Conservation (phyloP, 2,113 vertebrate genomes). For the Hippopotamus amphibius region DNA sequence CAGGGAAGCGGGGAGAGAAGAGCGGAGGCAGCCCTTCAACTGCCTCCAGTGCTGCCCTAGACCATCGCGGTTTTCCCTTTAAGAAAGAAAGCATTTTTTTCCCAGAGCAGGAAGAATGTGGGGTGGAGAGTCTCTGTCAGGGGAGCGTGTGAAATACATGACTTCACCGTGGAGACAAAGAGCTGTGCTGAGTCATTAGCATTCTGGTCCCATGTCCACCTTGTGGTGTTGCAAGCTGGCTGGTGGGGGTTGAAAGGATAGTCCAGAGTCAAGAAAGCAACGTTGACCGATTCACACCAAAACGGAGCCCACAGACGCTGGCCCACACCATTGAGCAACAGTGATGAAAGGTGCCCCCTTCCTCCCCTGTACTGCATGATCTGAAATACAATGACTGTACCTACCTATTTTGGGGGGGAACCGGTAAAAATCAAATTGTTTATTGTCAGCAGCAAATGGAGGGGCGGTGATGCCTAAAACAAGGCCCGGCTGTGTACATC, state of each 20-base stretch:
- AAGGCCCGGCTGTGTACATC: background rate
- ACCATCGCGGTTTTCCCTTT: background rate
- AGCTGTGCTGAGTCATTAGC: slow-evolving; percentile 17
- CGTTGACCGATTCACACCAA: background rate
- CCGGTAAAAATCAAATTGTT: background rate
- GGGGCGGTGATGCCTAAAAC: background rate
- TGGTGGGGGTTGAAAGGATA: background rate
- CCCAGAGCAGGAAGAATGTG: background rate
- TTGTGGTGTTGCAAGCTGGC: background rate
- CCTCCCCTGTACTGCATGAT: background rate
- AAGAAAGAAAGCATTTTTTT: slow-evolving; percentile 47
- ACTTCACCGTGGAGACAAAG: slow-evolving; percentile 49
- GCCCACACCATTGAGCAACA: background rate
- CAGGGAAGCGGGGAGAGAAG: accelerated
- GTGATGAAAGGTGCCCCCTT: background rate
- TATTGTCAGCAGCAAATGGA: background rate
- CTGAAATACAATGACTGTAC: background rate
- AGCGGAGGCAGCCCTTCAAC: background rate
- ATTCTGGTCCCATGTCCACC: background rate
- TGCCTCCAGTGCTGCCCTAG: background rate
- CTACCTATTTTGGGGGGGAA: background rate
- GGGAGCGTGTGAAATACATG: slow-evolving; percentile 63
- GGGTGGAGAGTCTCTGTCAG: slow-evolving; percentile 28
- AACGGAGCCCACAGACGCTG: background rate
- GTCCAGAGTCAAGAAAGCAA: background rate